A percentile compares a stretch with the other conserved stretches of the same genome.
Conservation (phyloP, 2,888 invertebrate species). For the Brachyopa scutellaris region DNA sequence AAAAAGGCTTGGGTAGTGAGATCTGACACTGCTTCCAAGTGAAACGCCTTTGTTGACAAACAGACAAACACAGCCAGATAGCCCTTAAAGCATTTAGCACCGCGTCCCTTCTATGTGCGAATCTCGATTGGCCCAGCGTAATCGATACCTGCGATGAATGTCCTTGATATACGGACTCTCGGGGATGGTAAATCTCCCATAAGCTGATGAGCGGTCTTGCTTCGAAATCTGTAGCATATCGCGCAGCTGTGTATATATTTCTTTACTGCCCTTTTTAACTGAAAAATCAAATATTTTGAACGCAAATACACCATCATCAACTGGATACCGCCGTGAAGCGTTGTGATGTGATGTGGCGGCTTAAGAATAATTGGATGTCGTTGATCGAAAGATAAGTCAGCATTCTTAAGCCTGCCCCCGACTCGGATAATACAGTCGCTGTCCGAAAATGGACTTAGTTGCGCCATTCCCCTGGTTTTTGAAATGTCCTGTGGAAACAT, state of each 20-base stretch:
- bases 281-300: neutral
- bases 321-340: too few species aligned
- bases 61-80: too few species aligned
- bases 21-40: slow-evolving; percentile 48
- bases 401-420: too few species aligned
- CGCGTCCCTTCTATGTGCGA: slow-evolving; percentile 34
- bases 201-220: neutral
- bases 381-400: too few species aligned
- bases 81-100: slow-evolving; percentile 63
- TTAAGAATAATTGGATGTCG: too few species aligned
- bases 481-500: too few species aligned
- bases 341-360: too few species aligned
- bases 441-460: too few species aligned
- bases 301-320: too few species aligned
- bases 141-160: slow-evolving; percentile 68
- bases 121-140: slow-evolving; percentile 70
- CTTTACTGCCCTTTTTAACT: neutral
- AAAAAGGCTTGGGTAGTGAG: slow-evolving; percentile 73
- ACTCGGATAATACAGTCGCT: too few species aligned
- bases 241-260: too few species aligned
- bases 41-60: slow-evolving; percentile 58
- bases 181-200: slow-evolving; percentile 73
- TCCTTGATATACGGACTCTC: slow-evolving; percentile 25
- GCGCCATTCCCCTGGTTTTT: too few species aligned
- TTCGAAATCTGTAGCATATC: slow-evolving; percentile 35